Evolutionary conservation across 2,797 vertebrate genomes (phyloP), one percentile per base, ranked within the genome.

Genomic region (Myripristis murdjan): DNA sequence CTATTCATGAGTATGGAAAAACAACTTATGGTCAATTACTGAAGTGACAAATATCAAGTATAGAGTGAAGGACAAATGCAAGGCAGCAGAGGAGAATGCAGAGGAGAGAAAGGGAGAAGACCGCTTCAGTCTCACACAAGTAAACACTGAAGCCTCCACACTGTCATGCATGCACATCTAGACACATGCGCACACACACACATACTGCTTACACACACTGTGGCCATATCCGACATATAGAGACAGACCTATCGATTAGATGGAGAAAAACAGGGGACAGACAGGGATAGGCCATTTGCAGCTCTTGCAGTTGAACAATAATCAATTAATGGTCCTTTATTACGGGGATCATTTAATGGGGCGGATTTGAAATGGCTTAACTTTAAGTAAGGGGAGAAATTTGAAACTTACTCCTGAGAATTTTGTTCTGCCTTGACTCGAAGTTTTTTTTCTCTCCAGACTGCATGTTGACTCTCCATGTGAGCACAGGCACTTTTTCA

Each of bases 201-300:
- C 47, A 41, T 33, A 20, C 61, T 4, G 33, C 49, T 22, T 53
- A 67, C 55, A 72, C 64, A 61, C 60, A 26, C 54, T 22, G 54
- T 58, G 49, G 71, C 48, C 53, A 71, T 52, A 86, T 89, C 83
- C 41, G 72, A 90, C 82, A 83, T 82, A 79, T 3, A 74, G 91
- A 92, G 92, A 91, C 91, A 93, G 91, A 92, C 87, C 0, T 85
- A 93, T 93, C 75, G 91, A 93, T 93, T 64, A 81, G 91, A 75
- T 84, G 51, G 60, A 74, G 83, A 86, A 77, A 79, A 87, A 87
- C 78, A 64, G 75, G 70, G 86, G 84, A 75, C 64, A 74, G 89
- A 74, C 80, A 78, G 66, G 11, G 44, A 87, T 23, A 60, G 66
- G 75, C 81, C 83, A 77, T 87, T 90, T 87, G 73, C 80, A 87